These are phyloP conservation scores for Rhea americana DNA, from an alignment of 2,113 vertebrate species.

Conservation along the genomic window DNA sequence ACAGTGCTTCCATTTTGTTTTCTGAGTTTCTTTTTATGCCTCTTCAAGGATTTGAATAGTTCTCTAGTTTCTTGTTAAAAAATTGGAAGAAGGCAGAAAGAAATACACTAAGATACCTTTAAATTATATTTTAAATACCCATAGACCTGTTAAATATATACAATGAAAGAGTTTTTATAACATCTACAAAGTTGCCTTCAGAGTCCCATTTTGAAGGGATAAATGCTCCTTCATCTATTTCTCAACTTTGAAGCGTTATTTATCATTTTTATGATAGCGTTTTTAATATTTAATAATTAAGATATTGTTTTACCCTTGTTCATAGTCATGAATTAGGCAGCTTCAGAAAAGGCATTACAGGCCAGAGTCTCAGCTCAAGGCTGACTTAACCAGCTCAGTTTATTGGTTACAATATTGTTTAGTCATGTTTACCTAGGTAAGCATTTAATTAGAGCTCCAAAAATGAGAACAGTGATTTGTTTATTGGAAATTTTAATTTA, in stretches of 20 bases:
- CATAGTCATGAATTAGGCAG: neutral
- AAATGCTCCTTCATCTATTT: neutral
- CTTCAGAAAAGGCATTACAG: neutral
- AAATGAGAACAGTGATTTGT: neutral
- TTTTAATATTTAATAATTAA: neutral
- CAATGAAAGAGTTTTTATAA: neutral
- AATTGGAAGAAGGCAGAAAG: neutral
- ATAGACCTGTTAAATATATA: neutral
- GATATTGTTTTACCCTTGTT: neutral
- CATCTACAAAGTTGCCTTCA: neutral
- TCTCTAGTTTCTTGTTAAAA: neutral
- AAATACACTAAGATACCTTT: neutral
- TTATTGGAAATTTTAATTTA: neutral
- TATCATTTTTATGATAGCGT: neutral
- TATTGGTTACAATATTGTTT: neutral
- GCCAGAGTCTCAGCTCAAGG: neutral
- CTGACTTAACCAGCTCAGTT: neutral
- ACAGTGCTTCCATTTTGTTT: neutral
- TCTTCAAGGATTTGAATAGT: neutral
- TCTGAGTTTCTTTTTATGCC: neutral
- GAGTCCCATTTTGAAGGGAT: neutral
- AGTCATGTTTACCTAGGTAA: neutral
- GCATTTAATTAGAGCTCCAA: neutral
- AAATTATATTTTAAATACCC: neutral
- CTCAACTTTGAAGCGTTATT: neutral